Conservation (phyloP, 2,888 invertebrate genomes). For the Coremacera marginata region DNA sequence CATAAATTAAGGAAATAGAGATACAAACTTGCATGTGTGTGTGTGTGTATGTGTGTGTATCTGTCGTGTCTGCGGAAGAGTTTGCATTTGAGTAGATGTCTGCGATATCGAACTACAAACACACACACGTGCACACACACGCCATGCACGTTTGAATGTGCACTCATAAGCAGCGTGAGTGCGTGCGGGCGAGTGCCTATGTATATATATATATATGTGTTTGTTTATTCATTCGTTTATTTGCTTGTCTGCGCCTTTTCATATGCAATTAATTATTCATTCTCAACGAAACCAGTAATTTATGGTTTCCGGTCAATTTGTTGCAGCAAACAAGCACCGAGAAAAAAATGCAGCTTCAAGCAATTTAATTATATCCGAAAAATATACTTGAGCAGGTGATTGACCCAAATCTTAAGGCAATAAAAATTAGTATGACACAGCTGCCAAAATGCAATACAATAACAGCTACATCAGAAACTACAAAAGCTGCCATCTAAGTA, state of each 20-base stretch:
- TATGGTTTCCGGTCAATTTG: slow-evolving; percentile 33
- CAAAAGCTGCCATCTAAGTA: background rate
- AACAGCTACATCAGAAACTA: background rate
- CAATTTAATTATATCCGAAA: background rate
- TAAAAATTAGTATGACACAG: background rate
- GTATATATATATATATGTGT: too few relatives aligned
- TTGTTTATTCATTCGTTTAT: background rate
- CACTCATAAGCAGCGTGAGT: background rate
- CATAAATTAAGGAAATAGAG: slow-evolving; percentile 8
- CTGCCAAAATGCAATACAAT: background rate
- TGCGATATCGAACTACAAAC: background rate
- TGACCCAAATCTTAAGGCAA: background rate
- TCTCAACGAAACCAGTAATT: slow-evolving; percentile 11
- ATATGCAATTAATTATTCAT: slow-evolving; percentile 26
- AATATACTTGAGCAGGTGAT: background rate
- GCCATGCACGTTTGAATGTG: slow-evolving; percentile 33
- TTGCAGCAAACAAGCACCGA: background rate
- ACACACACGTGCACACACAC: slow-evolving; percentile 44
- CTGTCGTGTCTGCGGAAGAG: slow-evolving; percentile 16
- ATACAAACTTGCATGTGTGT: background rate
- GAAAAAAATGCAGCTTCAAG: background rate
- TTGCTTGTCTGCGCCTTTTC: slow-evolving; percentile 23
- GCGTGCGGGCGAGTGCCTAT: background rate
- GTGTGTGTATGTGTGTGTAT: too few relatives aligned
- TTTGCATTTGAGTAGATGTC: background rate